Evolutionary conservation across 2,113 vertebrate species (phyloP).

Genomic region (Hyaena hyaena): DNA sequence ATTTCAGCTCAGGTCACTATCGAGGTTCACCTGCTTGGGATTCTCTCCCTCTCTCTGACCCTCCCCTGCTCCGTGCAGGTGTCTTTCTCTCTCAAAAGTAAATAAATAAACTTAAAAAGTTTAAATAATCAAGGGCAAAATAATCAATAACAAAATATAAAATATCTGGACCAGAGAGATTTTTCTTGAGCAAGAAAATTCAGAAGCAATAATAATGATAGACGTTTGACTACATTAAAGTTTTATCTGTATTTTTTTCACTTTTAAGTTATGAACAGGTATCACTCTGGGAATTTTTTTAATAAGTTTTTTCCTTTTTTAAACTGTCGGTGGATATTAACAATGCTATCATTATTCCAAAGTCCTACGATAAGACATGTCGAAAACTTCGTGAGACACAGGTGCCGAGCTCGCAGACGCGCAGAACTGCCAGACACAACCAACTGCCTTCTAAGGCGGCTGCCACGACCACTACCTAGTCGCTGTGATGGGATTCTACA

Average conservation of each 20-base stretch:
- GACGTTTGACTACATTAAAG: background rate
- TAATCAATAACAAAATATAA: background rate
- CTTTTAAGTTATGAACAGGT: slow-evolving; percentile 18
- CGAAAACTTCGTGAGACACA: background rate
- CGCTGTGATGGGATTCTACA: background rate
- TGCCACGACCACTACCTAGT: background rate
- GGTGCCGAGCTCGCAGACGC: background rate
- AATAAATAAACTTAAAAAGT: no score
- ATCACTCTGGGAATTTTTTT: background rate
- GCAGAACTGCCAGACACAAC: background rate
- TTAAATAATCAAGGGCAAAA: slow-evolving; percentile 34
- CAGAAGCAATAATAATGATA: background rate
- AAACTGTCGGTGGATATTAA: background rate
- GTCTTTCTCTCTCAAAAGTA: no score
- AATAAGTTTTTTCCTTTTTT: background rate
- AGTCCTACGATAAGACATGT: background rate
- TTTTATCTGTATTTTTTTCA: background rate
- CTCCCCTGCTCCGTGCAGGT: no score
- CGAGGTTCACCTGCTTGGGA: no score
- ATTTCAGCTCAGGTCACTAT: no score
- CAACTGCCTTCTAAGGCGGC: background rate
- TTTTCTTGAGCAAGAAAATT: slow-evolving; percentile 23
- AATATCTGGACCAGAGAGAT: background rate
- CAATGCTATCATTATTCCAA: background rate
- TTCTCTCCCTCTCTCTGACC: no score